These are phyloP conservation scores for Lophura nycthemera DNA, from an alignment of 2,113 vertebrate species.

Conservation along the genomic window DNA sequence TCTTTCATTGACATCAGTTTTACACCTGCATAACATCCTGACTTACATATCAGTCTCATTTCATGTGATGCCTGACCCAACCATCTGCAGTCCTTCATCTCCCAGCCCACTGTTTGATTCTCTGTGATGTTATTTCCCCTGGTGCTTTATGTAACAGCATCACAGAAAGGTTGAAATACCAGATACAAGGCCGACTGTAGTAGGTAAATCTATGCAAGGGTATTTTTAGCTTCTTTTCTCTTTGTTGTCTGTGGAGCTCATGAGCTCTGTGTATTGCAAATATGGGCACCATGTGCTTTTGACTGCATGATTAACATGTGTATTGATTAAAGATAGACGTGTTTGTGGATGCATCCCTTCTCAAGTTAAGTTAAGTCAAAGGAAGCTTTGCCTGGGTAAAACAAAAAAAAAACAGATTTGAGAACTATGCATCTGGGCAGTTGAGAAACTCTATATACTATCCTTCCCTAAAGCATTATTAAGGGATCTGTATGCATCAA, in stretches of 20 bases:
- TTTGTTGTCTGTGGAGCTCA: neutral
- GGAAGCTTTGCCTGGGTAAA: neutral
- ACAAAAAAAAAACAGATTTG: neutral
- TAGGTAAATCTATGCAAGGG: neutral
- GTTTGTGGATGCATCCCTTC: neutral
- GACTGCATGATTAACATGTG: neutral
- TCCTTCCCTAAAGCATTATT: neutral
- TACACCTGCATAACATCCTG: neutral
- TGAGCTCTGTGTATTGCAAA: neutral
- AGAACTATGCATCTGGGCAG: neutral
- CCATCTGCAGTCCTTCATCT: neutral
- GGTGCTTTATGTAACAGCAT: neutral
- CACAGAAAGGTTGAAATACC: neutral
- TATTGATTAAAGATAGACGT: neutral
- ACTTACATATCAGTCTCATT: neutral
- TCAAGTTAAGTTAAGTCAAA: neutral
- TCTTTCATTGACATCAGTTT: neutral
- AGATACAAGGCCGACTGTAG: neutral
- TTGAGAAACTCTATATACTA: neutral
- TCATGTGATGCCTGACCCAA: neutral
- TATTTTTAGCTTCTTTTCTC: neutral
- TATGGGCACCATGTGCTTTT: neutral
- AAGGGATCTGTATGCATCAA: neutral
- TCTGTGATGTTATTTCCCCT: neutral
- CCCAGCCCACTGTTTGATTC: neutral